Evolutionary conservation across 1,140 invertebrate species (phyloP), one percentile per base, ranked within the genome.

Genomic region (Drosophila santomea): DNA sequence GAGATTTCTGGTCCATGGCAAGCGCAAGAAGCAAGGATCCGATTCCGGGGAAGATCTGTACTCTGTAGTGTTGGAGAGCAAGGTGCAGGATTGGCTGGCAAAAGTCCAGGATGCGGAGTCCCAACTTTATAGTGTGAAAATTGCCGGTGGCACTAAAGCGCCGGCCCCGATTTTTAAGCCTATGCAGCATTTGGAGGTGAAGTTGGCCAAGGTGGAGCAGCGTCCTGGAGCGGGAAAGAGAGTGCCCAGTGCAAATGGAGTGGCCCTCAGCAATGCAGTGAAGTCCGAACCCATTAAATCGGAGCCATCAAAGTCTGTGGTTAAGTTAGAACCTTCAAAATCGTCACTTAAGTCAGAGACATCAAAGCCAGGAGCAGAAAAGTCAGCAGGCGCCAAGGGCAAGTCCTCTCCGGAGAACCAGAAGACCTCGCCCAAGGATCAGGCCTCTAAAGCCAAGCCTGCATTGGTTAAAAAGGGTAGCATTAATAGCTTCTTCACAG

Each of bases 101-200:
- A 89, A 90, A 66, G 71, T 91, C 5, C 41, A 80, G 56, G 80
- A 91, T 72, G 74, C 82, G 1, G 63, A 91, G 25, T 74, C 77
- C 2, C 48, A 73, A 14, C 58, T 92, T 6, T 92, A 92, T 50
- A 83, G 88, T 2, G 91, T 91, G n/a, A 88, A 92, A 45, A 44
- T 90, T 14, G 78, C 79, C 2, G 91, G 91, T 6, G 91, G 91
- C 17, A 78, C 88, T 10, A 91, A 91, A 43, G 52, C 67, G 15
- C 73, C 88, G 1, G 88, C 84, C 10, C 35, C 72, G 12, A 73
- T 83, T 14, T 91, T 91, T 12, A 89, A 82, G 23, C 90, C 90
- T 12, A 80, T 91, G 83, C 62, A 85, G 52, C 63, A 82, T 2
- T 51, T 80, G 44, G 50, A 75, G 62, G 89, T 85, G 36, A 57